phyloP scores from a whole-genome alignment of 2,113 vertebrate species.

The Gnathonemus echidnorhynchus region DNA sequence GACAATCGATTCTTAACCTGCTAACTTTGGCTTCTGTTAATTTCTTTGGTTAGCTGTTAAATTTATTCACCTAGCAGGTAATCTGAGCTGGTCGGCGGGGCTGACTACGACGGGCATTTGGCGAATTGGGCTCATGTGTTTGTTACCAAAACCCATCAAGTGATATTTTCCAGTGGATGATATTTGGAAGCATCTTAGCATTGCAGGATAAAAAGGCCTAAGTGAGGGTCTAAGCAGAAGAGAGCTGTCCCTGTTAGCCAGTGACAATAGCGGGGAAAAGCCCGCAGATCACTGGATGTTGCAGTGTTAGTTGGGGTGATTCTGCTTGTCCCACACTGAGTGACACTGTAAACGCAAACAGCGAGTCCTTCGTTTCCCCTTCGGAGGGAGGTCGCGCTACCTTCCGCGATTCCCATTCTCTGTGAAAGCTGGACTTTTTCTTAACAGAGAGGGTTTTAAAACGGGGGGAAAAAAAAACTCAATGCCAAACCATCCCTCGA shows the following conservation, averaged over 20 bases:
- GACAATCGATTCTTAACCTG: background rate
- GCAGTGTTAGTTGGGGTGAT: background rate
- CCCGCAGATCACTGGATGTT: background rate
- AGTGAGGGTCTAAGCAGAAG: background rate
- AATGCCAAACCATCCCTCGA: constrained; percentile 4
- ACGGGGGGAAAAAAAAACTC: background rate
- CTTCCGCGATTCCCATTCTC: constrained; percentile 9
- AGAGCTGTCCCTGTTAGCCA: background rate
- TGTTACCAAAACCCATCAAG: background rate
- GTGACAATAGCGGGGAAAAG: background rate
- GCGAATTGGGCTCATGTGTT: background rate
- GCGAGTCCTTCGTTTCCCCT: background rate
- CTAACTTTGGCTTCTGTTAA: background rate
- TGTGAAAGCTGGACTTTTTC: constrained; percentile 21
- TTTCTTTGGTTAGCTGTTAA: background rate
- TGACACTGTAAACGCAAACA: background rate
- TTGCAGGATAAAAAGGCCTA: background rate
- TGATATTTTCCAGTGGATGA: background rate
- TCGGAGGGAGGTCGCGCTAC: background rate
- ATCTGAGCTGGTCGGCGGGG: background rate
- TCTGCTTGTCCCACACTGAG: background rate
- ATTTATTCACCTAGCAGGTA: background rate
- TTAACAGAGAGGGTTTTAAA: constrained; percentile 11
- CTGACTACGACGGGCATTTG: background rate
- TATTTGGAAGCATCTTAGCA: background rate